These are phyloP conservation scores for Neosalanx taihuensis DNA, from an alignment of 2,797 vertebrate species.

Conservation along the genomic window DNA sequence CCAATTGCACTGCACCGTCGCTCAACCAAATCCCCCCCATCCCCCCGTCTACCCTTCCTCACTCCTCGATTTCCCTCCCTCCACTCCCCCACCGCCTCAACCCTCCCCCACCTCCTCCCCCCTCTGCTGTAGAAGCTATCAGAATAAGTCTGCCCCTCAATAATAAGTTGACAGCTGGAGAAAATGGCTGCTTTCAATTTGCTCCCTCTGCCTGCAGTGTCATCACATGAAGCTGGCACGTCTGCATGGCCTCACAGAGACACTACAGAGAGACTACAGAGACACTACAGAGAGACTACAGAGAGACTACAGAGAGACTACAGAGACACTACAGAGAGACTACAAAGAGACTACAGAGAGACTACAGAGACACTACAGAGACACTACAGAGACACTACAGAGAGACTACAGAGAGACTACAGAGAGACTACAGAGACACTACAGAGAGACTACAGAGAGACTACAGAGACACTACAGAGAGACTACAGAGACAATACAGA, in stretches of 20 bases:
- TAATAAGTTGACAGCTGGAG: slow-evolving; percentile 79
- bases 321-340: too few species aligned
- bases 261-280: too few species aligned
- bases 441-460: too few species aligned
- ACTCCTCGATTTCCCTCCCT: slow-evolving; percentile 29
- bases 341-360: too few species aligned
- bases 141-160: slow-evolving; percentile 61
- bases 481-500: slow-evolving; percentile 10
- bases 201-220: slow-evolving; percentile 67
- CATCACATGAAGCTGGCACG: slow-evolving; percentile 68
- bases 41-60: slow-evolving; percentile 15
- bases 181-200: slow-evolving; percentile 80
- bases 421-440: too few species aligned
- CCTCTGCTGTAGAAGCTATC: slow-evolving; percentile 48
- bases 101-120: slow-evolving; percentile 32
- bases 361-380: too few species aligned
- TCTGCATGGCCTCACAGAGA: slow-evolving; percentile 47
- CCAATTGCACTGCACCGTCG: slow-evolving; percentile 34
- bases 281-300: too few species aligned
- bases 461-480: too few species aligned
- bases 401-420: too few species aligned
- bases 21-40: slow-evolving; percentile 43
- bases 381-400: too few species aligned
- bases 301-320: too few species aligned
- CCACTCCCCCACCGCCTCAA: slow-evolving; percentile 33